These are phyloP conservation scores for Pangasius macronema DNA, from an alignment of 2,797 vertebrate genomes.

Conservation along the genomic window DNA sequence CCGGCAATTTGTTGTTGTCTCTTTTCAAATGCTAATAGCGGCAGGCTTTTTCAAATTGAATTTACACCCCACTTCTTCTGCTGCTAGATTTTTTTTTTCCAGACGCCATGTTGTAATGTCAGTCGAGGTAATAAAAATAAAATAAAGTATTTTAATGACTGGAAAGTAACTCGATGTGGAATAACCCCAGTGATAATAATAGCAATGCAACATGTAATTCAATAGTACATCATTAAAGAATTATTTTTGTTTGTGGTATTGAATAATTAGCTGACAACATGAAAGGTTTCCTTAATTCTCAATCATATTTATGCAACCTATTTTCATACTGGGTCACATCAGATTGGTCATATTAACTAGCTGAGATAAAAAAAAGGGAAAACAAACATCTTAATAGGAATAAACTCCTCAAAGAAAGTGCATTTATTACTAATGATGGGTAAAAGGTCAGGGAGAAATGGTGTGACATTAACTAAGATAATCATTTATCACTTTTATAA, in stretches of 20 bases:
- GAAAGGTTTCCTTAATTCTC: background rate
- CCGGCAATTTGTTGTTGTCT: conserved; percentile 65
- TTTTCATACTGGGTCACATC: background rate
- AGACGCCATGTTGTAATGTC: conserved; percentile 68
- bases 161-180: background rate
- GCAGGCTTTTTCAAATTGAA: conserved; percentile 63
- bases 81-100: conserved; percentile 64
- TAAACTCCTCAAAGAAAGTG: background rate
- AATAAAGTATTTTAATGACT: conserved; percentile 17
- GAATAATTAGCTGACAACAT: background rate
- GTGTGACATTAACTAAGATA: too few relatives aligned
- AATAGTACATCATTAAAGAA: background rate
- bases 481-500: background rate
- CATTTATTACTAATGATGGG: background rate
- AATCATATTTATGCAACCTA: background rate
- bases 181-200: background rate
- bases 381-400: background rate
- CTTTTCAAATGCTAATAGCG: conserved; percentile 64
- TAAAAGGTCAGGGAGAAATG: background rate
- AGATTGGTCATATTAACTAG: background rate
- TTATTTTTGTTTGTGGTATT: background rate
- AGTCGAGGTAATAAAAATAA: conserved; percentile 56
- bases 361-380: background rate
- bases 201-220: background rate
- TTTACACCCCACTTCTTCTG: conserved; percentile 69